A percentile compares a stretch with the other conserved stretches of the same genome.
Evolutionary conservation across 2,888 invertebrate species (phyloP).

Genomic region (Campaea margaritaria): DNA sequence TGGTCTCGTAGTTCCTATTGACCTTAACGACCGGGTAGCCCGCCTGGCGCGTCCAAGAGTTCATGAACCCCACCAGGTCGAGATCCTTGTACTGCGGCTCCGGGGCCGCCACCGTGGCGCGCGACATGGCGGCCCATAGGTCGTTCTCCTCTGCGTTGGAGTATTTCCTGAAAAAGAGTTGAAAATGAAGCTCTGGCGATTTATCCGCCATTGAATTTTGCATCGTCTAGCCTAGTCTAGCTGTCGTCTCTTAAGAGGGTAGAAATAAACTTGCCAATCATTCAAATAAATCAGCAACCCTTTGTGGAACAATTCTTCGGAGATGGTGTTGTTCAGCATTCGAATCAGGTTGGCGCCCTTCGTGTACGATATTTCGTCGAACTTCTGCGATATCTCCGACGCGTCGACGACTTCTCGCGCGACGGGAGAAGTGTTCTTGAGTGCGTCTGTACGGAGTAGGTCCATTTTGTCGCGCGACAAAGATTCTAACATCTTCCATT

Average conservation of each 20-base stretch:
- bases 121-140: constrained; percentile 86
- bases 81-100: constrained; percentile 66
- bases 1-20: constrained; percentile 79
- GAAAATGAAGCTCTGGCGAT: background rate
- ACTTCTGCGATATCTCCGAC: constrained; percentile 85
- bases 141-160: constrained; percentile 87
- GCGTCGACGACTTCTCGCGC: constrained; percentile 80
- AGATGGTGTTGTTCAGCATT: constrained; percentile 86
- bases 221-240: too few relatives aligned
- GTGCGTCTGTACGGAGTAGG: constrained; percentile 81
- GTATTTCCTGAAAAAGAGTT: constrained; percentile 74
- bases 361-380: constrained; percentile 84
- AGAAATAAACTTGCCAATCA: constrained; percentile 82
- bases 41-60: constrained; percentile 89
- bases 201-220: too few relatives aligned
- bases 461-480: constrained; percentile 84
- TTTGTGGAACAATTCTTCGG: constrained; percentile 78
- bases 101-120: constrained; percentile 55
- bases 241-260: too few relatives aligned
- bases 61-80: constrained; percentile 87
- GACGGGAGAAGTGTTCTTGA: constrained; percentile 84
- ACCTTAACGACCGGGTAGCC: constrained; percentile 89
- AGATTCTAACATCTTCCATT: constrained; percentile 83
- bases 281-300: constrained; percentile 83
- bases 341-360: constrained; percentile 86